Conservation (phyloP, 2,888 invertebrate species). For the Corbicula japonica region DNA sequence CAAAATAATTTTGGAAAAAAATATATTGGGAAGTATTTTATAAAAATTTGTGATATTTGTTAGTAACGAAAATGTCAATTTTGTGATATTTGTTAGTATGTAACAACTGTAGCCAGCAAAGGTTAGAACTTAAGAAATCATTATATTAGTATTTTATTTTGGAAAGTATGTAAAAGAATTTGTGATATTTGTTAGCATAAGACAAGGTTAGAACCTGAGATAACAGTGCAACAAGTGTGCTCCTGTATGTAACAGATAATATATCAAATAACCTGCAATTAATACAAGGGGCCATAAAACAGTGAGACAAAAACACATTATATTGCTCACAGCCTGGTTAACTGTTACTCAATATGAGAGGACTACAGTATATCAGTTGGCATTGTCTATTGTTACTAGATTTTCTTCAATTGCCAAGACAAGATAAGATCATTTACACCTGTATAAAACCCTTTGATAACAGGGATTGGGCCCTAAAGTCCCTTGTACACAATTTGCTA, state of each 20-base stretch:
- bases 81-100: not conserved
- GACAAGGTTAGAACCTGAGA: no score
- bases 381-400: not conserved
- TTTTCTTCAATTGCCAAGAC: slow-evolving; percentile 42
- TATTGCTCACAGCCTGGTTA: slow-evolving; percentile 1
- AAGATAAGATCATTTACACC: slow-evolving; percentile 64
- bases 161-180: no score
- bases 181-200: no score
- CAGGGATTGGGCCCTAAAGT: slow-evolving; percentile 24
- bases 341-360: slow-evolving; percentile 11
- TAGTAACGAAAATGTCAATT: no score
- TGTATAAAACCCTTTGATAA: slow-evolving; percentile 30
- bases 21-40: no score
- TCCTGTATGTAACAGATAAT: no score
- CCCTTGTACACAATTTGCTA: slow-evolving; percentile 21
- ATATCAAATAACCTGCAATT: not conserved
- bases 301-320: not conserved
- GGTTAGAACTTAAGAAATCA: no score
- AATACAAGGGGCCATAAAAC: not conserved
- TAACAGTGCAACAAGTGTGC: no score
- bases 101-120: no score
- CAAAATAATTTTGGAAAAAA: no score
- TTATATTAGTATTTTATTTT: no score
- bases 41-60: no score
- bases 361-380: not conserved